Percentiles rank a stretch among this genome's conserved stretches.
phyloP scores from a whole-genome alignment of 2,797 vertebrate genomes.

The Sphenopsis melanotis region DNA sequence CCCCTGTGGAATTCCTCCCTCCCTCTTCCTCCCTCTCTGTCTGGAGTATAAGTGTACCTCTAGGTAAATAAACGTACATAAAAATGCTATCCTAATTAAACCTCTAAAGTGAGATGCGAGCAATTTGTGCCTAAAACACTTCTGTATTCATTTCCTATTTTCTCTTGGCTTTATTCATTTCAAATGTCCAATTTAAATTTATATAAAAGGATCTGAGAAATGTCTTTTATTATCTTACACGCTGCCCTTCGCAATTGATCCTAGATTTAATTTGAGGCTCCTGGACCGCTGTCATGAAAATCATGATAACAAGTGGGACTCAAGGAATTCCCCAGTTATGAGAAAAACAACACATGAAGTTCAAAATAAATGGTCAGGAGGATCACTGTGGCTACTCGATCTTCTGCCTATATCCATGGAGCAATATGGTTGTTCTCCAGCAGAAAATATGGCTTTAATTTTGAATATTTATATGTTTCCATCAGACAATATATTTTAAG shows the following conservation, averaged over 20 bases:
- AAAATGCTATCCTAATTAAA: background rate
- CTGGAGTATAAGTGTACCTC: background rate
- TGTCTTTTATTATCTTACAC: background rate
- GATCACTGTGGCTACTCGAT: background rate
- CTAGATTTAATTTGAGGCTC: background rate
- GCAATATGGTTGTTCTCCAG: background rate
- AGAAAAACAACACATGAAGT: background rate
- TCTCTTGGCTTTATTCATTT: background rate
- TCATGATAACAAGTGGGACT: background rate
- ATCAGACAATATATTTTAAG: background rate
- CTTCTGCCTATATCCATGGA: background rate
- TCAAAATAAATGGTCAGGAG: background rate
- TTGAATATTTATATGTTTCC: background rate
- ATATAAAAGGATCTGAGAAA: background rate
- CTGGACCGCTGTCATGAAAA: background rate
- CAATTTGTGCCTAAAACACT: background rate
- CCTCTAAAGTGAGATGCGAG: background rate
- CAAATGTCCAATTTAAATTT: background rate
- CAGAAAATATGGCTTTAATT: background rate
- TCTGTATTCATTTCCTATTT: background rate
- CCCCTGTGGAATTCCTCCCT: background rate
- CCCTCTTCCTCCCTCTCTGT: background rate
- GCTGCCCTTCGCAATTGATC: background rate
- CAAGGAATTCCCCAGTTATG: background rate
- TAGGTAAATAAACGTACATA: background rate